These are phyloP conservation scores for Acridotheres tristis DNA, from an alignment of 2,797 vertebrate species.

Conservation along the genomic window DNA sequence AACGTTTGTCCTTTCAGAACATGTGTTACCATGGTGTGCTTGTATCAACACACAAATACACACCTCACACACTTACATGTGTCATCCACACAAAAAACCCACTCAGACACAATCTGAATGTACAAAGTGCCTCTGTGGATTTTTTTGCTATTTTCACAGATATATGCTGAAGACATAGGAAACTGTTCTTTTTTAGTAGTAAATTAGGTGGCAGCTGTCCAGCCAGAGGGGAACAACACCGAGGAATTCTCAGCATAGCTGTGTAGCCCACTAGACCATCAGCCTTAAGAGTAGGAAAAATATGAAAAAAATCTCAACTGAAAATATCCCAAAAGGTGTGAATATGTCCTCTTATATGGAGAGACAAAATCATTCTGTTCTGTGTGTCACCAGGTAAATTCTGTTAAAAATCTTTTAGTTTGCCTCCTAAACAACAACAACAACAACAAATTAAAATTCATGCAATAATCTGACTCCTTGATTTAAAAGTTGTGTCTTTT, in stretches of 20 bases:
- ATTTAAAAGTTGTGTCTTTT: neutral
- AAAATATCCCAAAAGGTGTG: neutral
- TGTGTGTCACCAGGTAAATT: neutral
- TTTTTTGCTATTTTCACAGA: neutral
- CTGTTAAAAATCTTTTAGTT: neutral
- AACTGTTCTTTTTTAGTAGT: neutral
- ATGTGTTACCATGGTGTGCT: neutral
- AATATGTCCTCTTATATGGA: neutral
- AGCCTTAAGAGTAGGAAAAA: neutral
- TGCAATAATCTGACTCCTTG: neutral
- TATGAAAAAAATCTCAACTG: neutral
- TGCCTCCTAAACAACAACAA: neutral
- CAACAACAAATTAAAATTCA: no score
- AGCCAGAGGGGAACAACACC: neutral
- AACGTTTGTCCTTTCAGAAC: neutral
- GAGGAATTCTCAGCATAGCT: neutral
- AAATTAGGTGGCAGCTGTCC: neutral
- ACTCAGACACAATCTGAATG: neutral
- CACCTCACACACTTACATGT: no score
- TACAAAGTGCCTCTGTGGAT: neutral
- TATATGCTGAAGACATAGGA: neutral
- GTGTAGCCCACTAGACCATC: fast-evolving
- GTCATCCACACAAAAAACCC: neutral
- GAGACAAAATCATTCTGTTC: neutral
- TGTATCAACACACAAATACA: neutral